phyloP scores from a whole-genome alignment of 2,113 vertebrate genomes.

The Collichthys lucidus region DNA sequence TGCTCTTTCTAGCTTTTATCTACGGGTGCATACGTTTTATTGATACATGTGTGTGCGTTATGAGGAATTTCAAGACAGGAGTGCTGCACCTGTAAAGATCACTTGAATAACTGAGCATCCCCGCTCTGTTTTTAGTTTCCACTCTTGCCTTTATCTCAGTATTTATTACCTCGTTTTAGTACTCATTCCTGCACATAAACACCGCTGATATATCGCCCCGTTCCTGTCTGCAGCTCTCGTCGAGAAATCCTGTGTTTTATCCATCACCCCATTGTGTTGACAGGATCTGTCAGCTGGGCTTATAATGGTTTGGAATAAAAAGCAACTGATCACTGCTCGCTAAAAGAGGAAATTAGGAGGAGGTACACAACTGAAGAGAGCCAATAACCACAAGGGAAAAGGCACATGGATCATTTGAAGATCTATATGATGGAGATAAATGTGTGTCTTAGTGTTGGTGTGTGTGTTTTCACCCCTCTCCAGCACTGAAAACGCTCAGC shows the following conservation, averaged over 20 bases:
- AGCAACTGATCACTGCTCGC: slow-evolving; percentile 15
- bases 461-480: slow-evolving; percentile 20
- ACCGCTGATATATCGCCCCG: slow-evolving; percentile 8
- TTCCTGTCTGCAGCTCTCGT: background rate
- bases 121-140: slow-evolving; percentile 11
- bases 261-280: slow-evolving; percentile 43
- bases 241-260: slow-evolving; percentile 24
- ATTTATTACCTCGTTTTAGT: slow-evolving; percentile 26
- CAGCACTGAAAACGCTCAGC: slow-evolving; percentile 45
- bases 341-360: background rate
- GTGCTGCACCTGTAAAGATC: slow-evolving; percentile 42
- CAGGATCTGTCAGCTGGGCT: slow-evolving; percentile 37
- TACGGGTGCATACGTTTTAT: background rate
- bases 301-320: slow-evolving; percentile 22
- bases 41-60: background rate
- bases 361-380: background rate
- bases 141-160: background rate
- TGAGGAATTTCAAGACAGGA: slow-evolving; percentile 42
- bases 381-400: background rate
- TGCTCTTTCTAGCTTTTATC: slow-evolving; percentile 20
- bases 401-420: background rate
- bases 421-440: slow-evolving; percentile 5
- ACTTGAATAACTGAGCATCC: slow-evolving; percentile 54
- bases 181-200: slow-evolving; percentile 21
- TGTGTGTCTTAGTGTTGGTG: slow-evolving; percentile 22